phyloP scores from a whole-genome alignment of 2,888 invertebrate genomes.

The Drosophila recens region DNA sequence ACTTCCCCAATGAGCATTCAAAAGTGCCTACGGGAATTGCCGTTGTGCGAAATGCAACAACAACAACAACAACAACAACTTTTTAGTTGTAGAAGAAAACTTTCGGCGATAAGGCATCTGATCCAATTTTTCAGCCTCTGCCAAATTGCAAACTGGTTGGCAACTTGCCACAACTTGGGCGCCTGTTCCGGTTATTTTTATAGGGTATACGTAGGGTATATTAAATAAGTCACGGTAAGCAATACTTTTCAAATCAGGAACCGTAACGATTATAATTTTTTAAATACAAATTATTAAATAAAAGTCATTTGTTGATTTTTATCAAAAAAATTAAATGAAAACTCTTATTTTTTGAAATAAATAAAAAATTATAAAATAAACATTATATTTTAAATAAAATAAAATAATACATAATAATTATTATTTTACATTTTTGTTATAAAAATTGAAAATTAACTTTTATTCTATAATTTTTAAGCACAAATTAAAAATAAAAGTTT shows the following conservation, averaged over 20 bases:
- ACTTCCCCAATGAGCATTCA: constrained; percentile 21
- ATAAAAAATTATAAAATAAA: no score
- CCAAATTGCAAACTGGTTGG: constrained; percentile 19
- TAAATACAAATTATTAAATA: no score
- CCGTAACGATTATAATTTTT: no score
- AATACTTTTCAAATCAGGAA: not conserved
- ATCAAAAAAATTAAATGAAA: no score
- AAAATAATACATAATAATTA: no score
- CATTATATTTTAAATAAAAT: no score
- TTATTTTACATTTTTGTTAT: no score
- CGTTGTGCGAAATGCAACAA: constrained; percentile 25
- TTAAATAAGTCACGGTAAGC: not conserved
- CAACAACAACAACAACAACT: constrained; percentile 16
- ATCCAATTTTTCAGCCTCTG: constrained; percentile 64
- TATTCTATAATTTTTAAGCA: no score
- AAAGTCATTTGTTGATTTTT: no score
- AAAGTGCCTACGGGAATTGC: constrained; percentile 26
- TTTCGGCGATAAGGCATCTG: constrained; percentile 68
- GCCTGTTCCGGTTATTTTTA: constrained; percentile 50
- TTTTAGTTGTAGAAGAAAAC: not conserved
- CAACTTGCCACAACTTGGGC: constrained; percentile 9
- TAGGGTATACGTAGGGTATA: not conserved
- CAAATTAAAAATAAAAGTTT: no score
- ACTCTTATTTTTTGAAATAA: no score
- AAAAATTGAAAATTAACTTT: no score